Evolutionary conservation across 2,113 vertebrate genomes (phyloP), one percentile per base, ranked within the genome.

Genomic region (Saguinus imperator): DNA sequence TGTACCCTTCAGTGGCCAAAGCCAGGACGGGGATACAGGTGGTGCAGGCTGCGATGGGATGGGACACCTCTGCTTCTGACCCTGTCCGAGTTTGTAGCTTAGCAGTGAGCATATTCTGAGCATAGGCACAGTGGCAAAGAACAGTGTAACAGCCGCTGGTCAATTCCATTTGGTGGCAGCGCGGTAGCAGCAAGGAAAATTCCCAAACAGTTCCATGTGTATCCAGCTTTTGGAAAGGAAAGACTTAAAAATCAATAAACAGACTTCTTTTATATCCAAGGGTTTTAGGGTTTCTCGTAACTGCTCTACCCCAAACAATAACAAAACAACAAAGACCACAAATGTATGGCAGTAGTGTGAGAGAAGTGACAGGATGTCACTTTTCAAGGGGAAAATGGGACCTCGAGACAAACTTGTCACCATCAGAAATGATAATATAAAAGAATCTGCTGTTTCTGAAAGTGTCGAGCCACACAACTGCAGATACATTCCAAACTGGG

Each of bases 101-200:
- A 98, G 98, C 97, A 98, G 99, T 98, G 98, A 98, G 98, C 68
- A 95, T 96, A 98, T 98, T 99, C 98, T 98, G 98, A 98, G 99
- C 98, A 94, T 99, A 99, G 99, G 99, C 99, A 99, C 99, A 99
- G 99, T 98, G 99, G 99, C 99, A 99, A 99, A 98, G 98, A 99
- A 99, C 99, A 99, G 99, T 99, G 95, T 97, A 97, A 98, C 98
- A 99, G 99, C 99, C 98, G 97, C 98, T 98, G 98, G 99, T 98
- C 98, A 98, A 98, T 98, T 97, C 98, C 98, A 96, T 98, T 98
- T 98, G 98, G 97, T 98, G 97, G 98, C 98, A 97, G 98, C 98
- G 91, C 98, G 75, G 97, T 98, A 99, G 98, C 98, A 99, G 98
- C 99, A 98, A 98, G 97, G 96, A 98, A 98, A 98, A 98, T 93